A percentile compares a stretch with the other conserved stretches of the same genome.
phyloP scores from a whole-genome alignment of 2,113 vertebrate genomes.

The Tonatia bakeri region DNA sequence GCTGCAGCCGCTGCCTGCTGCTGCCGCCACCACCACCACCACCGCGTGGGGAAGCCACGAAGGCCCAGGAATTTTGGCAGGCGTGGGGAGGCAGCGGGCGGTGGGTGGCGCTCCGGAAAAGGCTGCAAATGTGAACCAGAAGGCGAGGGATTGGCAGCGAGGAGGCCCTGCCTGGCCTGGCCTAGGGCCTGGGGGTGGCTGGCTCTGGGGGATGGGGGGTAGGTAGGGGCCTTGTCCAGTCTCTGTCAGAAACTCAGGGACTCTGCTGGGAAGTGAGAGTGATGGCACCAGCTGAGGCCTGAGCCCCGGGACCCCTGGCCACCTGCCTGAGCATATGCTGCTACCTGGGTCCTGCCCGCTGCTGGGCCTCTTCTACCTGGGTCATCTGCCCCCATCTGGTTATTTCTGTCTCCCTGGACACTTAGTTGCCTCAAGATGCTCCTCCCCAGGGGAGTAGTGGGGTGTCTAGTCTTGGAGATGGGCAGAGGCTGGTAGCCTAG shows the following conservation, averaged over 20 bases:
- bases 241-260: neutral
- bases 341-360: neutral
- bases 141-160: constrained; percentile 63
- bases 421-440: neutral
- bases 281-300: neutral
- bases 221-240: neutral
- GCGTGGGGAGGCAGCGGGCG: constrained; percentile 40
- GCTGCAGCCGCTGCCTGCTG: neutral
- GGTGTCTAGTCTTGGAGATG: neutral
- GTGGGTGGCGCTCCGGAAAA: constrained; percentile 83
- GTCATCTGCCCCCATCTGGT: neutral
- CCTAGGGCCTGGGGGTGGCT: neutral
- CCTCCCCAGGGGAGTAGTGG: neutral
- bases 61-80: constrained; percentile 85
- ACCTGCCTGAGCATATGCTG: neutral
- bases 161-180: neutral
- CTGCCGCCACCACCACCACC: constrained; percentile 28
- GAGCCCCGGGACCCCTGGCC: neutral
- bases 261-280: neutral
- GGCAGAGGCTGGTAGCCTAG: neutral
- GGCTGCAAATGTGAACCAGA: constrained; percentile 85
- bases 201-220: neutral
- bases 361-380: neutral
- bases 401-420: neutral
- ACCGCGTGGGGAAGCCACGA: constrained; percentile 52